Percentiles rank a stretch among this genome's conserved stretches.
phyloP scores from a whole-genome alignment of 2,888 invertebrate species.

The Unio pictorum region DNA sequence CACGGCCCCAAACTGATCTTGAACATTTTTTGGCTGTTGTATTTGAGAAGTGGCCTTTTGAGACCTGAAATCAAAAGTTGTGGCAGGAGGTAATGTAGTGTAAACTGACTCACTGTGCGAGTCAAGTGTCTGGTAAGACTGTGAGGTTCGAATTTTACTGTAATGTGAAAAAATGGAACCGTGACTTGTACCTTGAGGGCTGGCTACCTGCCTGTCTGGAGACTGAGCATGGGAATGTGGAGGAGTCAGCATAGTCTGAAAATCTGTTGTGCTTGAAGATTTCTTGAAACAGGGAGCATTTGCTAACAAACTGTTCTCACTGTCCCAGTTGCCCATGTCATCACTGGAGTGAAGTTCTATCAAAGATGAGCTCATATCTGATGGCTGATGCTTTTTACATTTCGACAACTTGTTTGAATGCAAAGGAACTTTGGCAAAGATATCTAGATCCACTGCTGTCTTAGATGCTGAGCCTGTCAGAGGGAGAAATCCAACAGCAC shows the following conservation, averaged over 20 bases:
- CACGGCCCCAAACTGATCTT: too few species aligned
- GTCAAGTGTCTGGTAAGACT: too few species aligned
- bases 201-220: not conserved
- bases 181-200: too few species aligned
- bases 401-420: constrained; percentile 28
- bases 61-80: too few species aligned
- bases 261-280: constrained; percentile 37
- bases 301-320: constrained; percentile 55
- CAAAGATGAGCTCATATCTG: not conserved
- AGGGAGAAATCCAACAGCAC: constrained; percentile 17
- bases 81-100: too few species aligned
- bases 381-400: constrained; percentile 21
- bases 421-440: constrained; percentile 35
- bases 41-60: too few species aligned
- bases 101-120: too few species aligned
- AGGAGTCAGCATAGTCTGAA: constrained; percentile 12
- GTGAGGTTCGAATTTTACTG: too few species aligned
- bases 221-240: constrained; percentile 10
- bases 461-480: constrained; percentile 24
- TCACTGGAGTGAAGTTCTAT: constrained; percentile 5
- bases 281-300: constrained; percentile 60
- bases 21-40: too few species aligned
- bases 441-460: constrained; percentile 21
- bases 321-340: constrained; percentile 23
- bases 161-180: too few species aligned